These are phyloP conservation scores for Aix galericulata DNA, from an alignment of 2,113 vertebrate genomes.

Conservation along the genomic window DNA sequence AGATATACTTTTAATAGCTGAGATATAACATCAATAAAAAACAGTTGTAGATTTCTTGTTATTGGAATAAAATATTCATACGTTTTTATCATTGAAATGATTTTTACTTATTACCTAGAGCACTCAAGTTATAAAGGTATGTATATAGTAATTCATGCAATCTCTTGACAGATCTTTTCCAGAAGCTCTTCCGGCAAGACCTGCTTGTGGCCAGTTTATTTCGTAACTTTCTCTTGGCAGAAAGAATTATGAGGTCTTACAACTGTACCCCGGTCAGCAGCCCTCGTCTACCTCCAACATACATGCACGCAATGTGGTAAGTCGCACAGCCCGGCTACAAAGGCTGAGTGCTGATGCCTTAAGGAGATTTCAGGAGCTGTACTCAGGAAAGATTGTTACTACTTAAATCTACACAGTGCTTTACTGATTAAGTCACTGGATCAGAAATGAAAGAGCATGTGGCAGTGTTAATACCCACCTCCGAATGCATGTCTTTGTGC, in stretches of 20 bases:
- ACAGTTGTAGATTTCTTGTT: neutral
- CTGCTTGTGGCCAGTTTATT: conserved; percentile 96
- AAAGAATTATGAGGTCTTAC: conserved; percentile 98
- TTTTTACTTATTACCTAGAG: fast-evolving
- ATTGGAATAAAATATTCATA: fast-evolving
- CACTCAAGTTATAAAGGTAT: fast-evolving
- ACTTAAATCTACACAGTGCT: fast-evolving
- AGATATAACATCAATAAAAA: neutral
- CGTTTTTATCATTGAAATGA: fast-evolving
- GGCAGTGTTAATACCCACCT: neutral
- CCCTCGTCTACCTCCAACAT: conserved; percentile 93
- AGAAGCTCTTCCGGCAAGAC: conserved; percentile 98
- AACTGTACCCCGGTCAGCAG: conserved; percentile 98
- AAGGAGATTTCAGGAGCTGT: neutral
- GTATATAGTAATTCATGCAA: fast-evolving
- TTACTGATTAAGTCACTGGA: neutral
- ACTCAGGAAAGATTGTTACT: neutral
- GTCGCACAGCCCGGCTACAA: neutral
- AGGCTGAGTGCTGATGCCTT: neutral
- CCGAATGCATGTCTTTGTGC: neutral
- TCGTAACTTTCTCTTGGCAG: conserved; percentile 94
- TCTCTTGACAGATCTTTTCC: conserved; percentile 89
- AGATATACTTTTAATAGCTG: neutral
- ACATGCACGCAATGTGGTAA: conserved; percentile 99
- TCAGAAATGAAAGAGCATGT: neutral